Evolutionary conservation across 2,797 vertebrate species (phyloP).

Genomic region (Sebastes oblongus): DNA sequence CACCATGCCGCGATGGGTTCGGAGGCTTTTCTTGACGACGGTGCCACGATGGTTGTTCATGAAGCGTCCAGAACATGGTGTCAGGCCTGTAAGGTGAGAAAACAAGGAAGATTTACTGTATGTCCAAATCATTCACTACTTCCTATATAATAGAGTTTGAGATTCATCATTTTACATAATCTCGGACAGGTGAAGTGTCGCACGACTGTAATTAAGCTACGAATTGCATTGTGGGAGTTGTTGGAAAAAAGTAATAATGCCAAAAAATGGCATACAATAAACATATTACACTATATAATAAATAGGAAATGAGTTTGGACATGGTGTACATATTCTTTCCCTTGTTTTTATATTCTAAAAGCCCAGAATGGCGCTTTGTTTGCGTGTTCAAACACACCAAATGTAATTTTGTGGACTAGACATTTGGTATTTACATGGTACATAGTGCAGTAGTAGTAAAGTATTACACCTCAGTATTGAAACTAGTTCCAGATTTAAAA

Average conservation of each 20-base stretch:
- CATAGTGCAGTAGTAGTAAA: not conserved
- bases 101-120: not conserved
- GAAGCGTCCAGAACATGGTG: constrained; percentile 74
- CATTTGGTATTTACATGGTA: not conserved
- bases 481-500: not conserved
- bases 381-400: no score
- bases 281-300: not conserved
- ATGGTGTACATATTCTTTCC: no score
- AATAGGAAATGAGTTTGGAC: not conserved
- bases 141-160: not conserved
- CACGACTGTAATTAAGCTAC: not conserved
- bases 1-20: constrained; percentile 88
- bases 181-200: not conserved
- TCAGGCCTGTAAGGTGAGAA: constrained; percentile 23
- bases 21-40: constrained; percentile 75
- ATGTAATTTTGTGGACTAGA: not conserved
- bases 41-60: constrained; percentile 87
- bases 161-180: not conserved
- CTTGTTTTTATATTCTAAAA: no score
- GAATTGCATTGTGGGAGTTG: not conserved
- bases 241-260: no score
- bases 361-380: no score
- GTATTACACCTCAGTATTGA: not conserved
- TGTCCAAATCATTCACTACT: not conserved
- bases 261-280: no score